Evolutionary conservation across 2,797 vertebrate genomes (phyloP).

Genomic region (Coccyzus lansbergi): DNA sequence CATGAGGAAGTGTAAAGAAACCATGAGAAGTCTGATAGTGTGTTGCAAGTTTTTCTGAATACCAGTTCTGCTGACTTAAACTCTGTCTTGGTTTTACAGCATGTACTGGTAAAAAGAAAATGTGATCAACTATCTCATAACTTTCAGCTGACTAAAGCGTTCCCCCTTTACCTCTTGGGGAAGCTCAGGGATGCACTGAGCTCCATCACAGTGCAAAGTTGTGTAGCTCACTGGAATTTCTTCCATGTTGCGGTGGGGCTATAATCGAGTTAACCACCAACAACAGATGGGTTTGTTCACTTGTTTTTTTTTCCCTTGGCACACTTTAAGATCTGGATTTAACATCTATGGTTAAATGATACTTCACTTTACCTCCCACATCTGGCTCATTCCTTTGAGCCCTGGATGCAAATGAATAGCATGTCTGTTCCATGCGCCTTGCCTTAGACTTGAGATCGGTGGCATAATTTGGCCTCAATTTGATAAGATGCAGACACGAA

Average conservation of each 20-base stretch:
- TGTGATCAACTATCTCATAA: rapidly evolving
- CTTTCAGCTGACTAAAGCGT: background rate
- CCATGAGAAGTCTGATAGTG: background rate
- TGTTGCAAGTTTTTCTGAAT: background rate
- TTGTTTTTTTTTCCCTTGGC: background rate
- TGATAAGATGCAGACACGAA: constrained; percentile 2
- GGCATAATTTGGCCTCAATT: background rate
- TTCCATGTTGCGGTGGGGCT: background rate
- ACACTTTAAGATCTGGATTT: background rate
- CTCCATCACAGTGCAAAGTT: background rate
- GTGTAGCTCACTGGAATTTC: background rate
- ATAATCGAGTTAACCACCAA: background rate
- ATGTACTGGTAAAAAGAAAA: background rate
- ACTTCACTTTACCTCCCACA: constrained; percentile 22
- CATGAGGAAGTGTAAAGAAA: background rate
- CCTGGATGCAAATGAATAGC: constrained; percentile 21
- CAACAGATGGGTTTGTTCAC: constrained; percentile 26
- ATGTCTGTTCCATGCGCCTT: background rate
- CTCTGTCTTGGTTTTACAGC: background rate
- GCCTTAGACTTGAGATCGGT: background rate
- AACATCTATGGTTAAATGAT: constrained; percentile 9
- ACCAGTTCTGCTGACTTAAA: background rate
- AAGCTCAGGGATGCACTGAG: background rate
- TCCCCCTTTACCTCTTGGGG: background rate
- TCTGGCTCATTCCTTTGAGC: constrained; percentile 29